Base-by-base conservation (phyloP, 1,140 invertebrate genomes). In the Drosophila paulistorum region DNA sequence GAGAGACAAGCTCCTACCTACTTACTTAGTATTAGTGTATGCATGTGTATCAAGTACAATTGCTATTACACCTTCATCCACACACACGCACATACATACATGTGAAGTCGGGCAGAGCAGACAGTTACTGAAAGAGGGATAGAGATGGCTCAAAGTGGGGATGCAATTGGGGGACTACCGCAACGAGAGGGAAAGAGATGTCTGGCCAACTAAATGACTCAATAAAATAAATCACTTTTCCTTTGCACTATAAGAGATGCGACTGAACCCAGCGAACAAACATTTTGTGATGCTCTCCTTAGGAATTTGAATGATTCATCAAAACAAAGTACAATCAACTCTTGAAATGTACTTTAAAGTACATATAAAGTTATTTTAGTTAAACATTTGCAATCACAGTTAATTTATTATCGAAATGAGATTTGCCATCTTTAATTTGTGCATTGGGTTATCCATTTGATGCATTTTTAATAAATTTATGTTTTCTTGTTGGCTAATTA, bases 11-110 rank as follows among this genome's bases (percentile, higher is more conserved):
- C 68, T 23, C 45, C 41, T 35, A 17, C 42, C 37, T 61, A 58
- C 41, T 20, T 10, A 41, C 30, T 30, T 30, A 7, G 30, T 30
- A 7, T 30, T 30, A 30, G 30, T 30, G 6, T 30, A 30, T 30
- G 39, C 39, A 30, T 30, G 7, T 37, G 68, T 26, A 64, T 71
- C 66, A 66, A 63, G 63, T 69, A 75, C 75, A 78, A 76, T 78
- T 69, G 68, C 62, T 67, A 26, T 74, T 81, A 80, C 81, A 86
- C 82, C 81, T 85, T 86, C 45, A 23, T 7, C 1, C 7, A 23
- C 9, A 20, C 45, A 11, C 17, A 51, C 45, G 17, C 17, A 17
- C 17, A 17, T 17, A 17, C 17, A 17, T 17, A 51, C 45, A 23
- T 3, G 7, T 0, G 6, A 0, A 1, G 30, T 5, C 5, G 5